Evolutionary conservation across 1,140 invertebrate genomes (phyloP).

Genomic region (Nasonia vitripennis): DNA sequence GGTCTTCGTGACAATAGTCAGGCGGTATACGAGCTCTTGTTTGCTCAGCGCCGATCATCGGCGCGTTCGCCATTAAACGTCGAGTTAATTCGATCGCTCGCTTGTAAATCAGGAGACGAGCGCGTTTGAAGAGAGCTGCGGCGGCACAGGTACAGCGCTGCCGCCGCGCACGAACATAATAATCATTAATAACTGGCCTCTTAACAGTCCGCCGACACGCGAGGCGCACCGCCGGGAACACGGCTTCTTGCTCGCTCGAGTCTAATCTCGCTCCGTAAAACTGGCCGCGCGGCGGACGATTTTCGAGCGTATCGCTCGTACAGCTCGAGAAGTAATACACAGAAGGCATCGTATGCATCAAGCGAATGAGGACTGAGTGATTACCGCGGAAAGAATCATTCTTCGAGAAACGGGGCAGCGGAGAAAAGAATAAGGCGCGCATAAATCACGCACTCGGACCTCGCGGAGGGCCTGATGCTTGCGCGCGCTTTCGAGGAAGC

Average conservation of each 20-base stretch:
- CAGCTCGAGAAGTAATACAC: too few relatives aligned
- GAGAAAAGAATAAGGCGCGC: slow-evolving; percentile 46
- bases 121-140: not conserved
- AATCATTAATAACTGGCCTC: slow-evolving; percentile 43
- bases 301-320: too few relatives aligned
- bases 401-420: slow-evolving; percentile 23
- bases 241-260: not conserved
- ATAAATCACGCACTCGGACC: slow-evolving; percentile 51
- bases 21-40: slow-evolving; percentile 3
- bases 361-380: slow-evolving; percentile 60
- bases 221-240: slow-evolving; percentile 16
- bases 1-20: slow-evolving; percentile 12
- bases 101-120: slow-evolving; percentile 41
- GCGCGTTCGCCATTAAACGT: slow-evolving; percentile 29
- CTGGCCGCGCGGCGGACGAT: not conserved
- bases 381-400: slow-evolving; percentile 69
- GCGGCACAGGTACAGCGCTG: slow-evolving; percentile 4
- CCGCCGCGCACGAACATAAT: slow-evolving; percentile 26
- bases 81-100: slow-evolving; percentile 29
- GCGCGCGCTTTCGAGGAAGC: slow-evolving; percentile 21
- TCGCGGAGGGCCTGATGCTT: not conserved
- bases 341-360: slow-evolving; percentile 41
- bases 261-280: slow-evolving; percentile 23
- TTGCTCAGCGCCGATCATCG: slow-evolving; percentile 30
- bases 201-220: slow-evolving; percentile 45